These are phyloP conservation scores for Xyrauchen texanus DNA, from an alignment of 2,113 vertebrate genomes.

Conservation along the genomic window DNA sequence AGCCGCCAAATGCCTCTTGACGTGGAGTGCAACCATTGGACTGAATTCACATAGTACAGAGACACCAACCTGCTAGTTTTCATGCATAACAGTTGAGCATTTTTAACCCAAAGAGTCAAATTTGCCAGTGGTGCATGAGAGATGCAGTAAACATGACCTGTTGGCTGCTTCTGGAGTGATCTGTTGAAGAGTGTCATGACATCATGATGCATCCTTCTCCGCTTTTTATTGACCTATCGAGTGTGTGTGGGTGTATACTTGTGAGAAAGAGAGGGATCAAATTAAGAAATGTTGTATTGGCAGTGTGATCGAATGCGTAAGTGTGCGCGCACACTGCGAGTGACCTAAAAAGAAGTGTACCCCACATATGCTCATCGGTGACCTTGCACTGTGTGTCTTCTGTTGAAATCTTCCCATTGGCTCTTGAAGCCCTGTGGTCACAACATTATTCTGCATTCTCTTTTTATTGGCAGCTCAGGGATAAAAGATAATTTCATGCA, in stretches of 20 bases:
- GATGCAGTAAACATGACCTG: background rate
- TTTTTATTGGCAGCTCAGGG: background rate
- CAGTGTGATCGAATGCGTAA: slow-evolving; percentile 21
- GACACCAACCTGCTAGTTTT: slow-evolving; percentile 13
- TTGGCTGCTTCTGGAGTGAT: background rate
- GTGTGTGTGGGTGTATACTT: background rate
- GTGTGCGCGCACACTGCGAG: background rate
- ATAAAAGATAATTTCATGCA: slow-evolving; percentile 25
- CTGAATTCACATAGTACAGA: slow-evolving; percentile 1
- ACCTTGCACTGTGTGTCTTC: background rate
- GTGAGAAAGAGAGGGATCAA: slow-evolving; percentile 9
- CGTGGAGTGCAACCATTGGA: background rate
- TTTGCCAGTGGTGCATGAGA: background rate
- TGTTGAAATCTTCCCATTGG: background rate
- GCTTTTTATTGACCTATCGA: background rate
- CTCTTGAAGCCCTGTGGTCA: background rate
- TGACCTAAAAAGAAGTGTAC: background rate
- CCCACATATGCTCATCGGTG: slow-evolving; percentile 7
- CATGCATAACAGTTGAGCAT: background rate
- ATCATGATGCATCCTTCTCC: background rate
- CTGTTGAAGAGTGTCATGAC: background rate
- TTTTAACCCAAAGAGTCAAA: background rate
- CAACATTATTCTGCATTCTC: background rate
- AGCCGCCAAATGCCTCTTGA: background rate
- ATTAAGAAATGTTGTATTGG: slow-evolving; percentile 6